Evolutionary conservation across 2,888 invertebrate genomes (phyloP).

Genomic region (Aradus depressus): DNA sequence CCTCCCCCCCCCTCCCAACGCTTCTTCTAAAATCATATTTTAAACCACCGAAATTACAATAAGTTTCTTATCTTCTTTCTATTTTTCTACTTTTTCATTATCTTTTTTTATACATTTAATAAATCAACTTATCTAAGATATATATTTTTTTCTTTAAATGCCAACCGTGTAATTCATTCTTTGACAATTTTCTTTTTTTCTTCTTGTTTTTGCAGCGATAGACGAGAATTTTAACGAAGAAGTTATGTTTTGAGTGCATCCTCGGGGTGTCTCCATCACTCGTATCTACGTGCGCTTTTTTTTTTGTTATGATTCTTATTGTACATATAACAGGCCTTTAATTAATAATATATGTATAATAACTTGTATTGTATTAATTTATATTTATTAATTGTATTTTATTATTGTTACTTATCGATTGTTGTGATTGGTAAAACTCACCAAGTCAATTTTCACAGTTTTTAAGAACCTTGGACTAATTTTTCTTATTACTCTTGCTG

Average conservation of each 20-base stretch:
- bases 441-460: no score
- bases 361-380: constrained; percentile 1
- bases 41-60: no score
- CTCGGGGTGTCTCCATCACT: no score
- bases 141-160: neutral
- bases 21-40: no score
- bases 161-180: constrained; percentile 17
- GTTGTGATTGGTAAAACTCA: no score
- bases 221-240: no score
- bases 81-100: neutral
- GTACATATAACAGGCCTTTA: constrained; percentile 1
- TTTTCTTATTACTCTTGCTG: no score
- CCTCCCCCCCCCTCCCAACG: no score
- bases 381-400: neutral
- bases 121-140: neutral
- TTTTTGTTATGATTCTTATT: neutral
- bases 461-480: no score
- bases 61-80: neutral
- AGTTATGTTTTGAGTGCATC: no score
- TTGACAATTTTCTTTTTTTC: constrained; percentile 11
- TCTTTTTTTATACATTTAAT: neutral
- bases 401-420: constrained; percentile 1
- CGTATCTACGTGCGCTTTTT: neutral
- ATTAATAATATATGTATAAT: neutral
- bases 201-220: constrained; percentile 14